Base-by-base conservation (phyloP, 2,888 invertebrate species). In the Eledona agricola region DNA sequence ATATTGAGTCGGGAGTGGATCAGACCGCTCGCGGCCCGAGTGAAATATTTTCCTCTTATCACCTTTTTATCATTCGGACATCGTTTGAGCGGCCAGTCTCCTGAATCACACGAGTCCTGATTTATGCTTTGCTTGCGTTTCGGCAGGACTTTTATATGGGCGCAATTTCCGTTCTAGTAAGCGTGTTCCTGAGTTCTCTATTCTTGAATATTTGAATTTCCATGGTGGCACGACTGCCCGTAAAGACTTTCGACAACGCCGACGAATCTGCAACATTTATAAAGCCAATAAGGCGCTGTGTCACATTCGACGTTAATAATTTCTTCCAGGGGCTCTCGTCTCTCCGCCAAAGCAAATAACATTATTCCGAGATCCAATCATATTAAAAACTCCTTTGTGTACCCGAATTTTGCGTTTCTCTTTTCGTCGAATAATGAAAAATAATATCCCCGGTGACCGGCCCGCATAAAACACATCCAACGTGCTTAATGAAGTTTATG, bases 121-220 rank as follows among this genome's bases (percentile, higher is more conserved):
- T 66, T 65, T 66, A 66, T 63, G 64, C 60, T 57, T 60, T 60
- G 62, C 62, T 66, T 63, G 65, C 65, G 65, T 62, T 64, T 65
- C 65, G 58, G 56, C 45, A 56, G 60, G 59, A 64, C 60, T 66
- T 67, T 65, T 65, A 64, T 64, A 63, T 59, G 62, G 60, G 57
- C 49, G 60, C 63, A 66, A 65, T 67, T 65, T 65, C 64, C 64
- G 63, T 63, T 62, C 53, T 51, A 57, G 58, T 46, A 57, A 63
- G 58, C 62, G 58, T 61, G 63, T 62, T 59, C 60, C 55, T 58
- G 52, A 51, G 43, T 49, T 31, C 53, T 58, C 54, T 52, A 54
- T 59, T 63, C 62, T 51, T 60, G 55, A 55, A 61, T 63, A 64
- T 58, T 59, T 57, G 57, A 62, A 63, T 58, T 57, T 59, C 54